Base-by-base conservation (phyloP, 2,888 invertebrate genomes). In the Endotricha flammealis region DNA sequence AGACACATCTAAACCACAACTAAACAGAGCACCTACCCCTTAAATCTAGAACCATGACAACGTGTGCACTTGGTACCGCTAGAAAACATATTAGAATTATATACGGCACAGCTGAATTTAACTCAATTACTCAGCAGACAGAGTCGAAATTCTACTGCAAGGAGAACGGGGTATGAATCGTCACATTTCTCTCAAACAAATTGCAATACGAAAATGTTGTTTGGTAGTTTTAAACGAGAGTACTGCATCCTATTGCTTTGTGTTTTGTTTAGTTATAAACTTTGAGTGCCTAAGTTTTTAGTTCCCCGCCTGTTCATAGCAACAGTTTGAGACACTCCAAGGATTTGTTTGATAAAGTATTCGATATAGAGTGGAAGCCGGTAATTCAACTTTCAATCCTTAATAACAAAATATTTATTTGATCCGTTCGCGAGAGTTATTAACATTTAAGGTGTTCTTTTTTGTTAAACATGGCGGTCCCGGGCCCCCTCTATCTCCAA, bases 181-280 rank as follows among this genome's bases (percentile, higher is more conserved):
- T 56, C 55, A 57, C 57, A 54, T 58, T 61, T 63, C 64, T 64
- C 61, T 58, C 57, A 63, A 66, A 64, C 64, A 66, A 66, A 68
- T 67, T 67, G 64, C 52, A 51, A 59, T 59, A 62, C 47, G 51
- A 54, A 65, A 61, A 64, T 60, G 64, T 59, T 64, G 65, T 64
- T 66, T 52, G 54, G 61, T 53, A 57, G 57, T 58, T 62, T 38
- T 36, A 41, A 46, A 48, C 49, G 46, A 50, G 53, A 54, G 51
- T 44, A 52, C 50, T 53, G 35, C 35, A 35, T 35, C 29, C 34
- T 29, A 35, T 35, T 29, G 35, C 29, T 35, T 23, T 29, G 28
- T 12, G 5, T 25, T n/a, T 34, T 29, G n/a, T 35, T 16, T 16
- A 27, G 20, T 20, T 20, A 33, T 35, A 35, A 35, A 29, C 35